phyloP scores from a whole-genome alignment of 2,113 vertebrate genomes.

The Corythaixoides concolor region DNA sequence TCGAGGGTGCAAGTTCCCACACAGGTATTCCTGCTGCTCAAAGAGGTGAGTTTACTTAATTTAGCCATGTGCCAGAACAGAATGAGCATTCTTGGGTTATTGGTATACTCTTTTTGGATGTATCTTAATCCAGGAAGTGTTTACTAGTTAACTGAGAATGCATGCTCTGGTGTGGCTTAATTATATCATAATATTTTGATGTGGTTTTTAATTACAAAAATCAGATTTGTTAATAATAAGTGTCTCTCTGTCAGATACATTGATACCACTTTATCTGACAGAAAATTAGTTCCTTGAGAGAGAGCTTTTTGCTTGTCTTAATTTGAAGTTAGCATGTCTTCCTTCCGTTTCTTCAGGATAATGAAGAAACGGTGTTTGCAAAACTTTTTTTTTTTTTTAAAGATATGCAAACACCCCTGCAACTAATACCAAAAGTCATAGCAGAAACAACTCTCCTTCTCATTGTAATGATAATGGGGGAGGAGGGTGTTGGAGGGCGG shows the following conservation, averaged over 20 bases:
- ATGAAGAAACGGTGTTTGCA: conserved; percentile 38
- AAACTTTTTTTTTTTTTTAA: neutral
- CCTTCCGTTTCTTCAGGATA: conserved; percentile 8
- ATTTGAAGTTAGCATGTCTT: conserved; percentile 47
- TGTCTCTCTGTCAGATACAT: neutral
- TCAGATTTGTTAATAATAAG: neutral
- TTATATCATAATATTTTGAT: neutral
- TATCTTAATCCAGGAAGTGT: conserved; percentile 49
- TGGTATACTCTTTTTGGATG: conserved; percentile 59
- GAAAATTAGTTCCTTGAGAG: neutral
- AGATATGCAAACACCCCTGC: conserved; percentile 13
- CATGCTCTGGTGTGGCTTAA: conserved; percentile 65
- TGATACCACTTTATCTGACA: neutral
- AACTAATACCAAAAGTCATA: conserved; percentile 39
- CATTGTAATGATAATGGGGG: neutral
- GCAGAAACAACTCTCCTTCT: conserved; percentile 38
- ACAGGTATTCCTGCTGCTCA: conserved; percentile 80
- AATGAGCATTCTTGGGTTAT: conserved; percentile 44
- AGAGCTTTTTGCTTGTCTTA: conserved; percentile 28
- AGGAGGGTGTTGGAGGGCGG: neutral
- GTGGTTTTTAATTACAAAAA: neutral
- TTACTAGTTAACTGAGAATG: conserved; percentile 58
- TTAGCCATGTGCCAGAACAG: conserved; percentile 58
- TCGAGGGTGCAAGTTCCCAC: conserved; percentile 80
- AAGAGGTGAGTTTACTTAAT: conserved; percentile 84